Evolutionary conservation across 2,888 invertebrate genomes (phyloP), one percentile per base, ranked within the genome.

Genomic region (Brachyopa scutellaris): DNA sequence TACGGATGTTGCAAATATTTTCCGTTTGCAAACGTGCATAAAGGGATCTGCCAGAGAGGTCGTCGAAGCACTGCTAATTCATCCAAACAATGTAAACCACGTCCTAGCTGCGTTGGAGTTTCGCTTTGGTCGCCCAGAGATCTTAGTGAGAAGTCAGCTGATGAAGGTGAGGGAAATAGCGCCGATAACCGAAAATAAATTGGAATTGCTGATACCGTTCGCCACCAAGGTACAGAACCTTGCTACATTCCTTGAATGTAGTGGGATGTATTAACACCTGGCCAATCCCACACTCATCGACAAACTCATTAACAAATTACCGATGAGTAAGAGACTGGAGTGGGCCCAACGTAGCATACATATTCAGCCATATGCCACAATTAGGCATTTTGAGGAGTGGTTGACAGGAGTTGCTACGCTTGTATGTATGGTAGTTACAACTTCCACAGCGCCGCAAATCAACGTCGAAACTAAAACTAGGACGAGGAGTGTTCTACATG

Each of bases 91-190:
- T 15, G 53, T 79, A 8, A 9, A n/a, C 6, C 21, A 47, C 23
- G 62, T 77, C 7, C 67, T 84, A 1, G 59, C 72, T 5, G 72
- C 70, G 9, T 47, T 77, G 2, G 11, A 55, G 2, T 69, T 61
- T 40, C 59, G 62, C 2, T 79, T 70, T 59, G 70, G 85, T 0
- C 53, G 84, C 0, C 70, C 74, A 1, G 82, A 85, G 9, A 57
- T 47, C 15, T 42, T 85, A 2, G 59, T 84, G 1, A 19, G 66
- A 7, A 79, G 69, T 11, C 84, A 84, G 42, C n/a, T 80, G 38
- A 9, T 4, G 1, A 53, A 15, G 7, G 9, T 38, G 2, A 23
- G 33, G 19, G 57, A 84, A 13, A 11, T 85, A n/a, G 29, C 62
- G 6, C 29, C 67, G 2, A 72, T 85, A 31, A 6, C 45, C 0